Evolutionary conservation across 2,113 vertebrate species (phyloP).

Genomic region (Larimichthys crocea): DNA sequence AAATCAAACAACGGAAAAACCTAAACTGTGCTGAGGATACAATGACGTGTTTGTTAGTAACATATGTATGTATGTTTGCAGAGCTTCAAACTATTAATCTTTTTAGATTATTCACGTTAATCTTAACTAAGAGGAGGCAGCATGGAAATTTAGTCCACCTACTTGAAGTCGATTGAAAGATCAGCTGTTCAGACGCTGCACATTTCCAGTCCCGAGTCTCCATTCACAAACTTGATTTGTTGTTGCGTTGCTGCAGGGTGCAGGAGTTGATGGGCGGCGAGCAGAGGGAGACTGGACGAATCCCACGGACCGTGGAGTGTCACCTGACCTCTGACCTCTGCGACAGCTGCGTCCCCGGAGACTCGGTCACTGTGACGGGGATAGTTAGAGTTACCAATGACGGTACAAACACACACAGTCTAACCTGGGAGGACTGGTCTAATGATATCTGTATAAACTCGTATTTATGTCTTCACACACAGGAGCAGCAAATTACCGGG

Average conservation of each 20-base stretch:
- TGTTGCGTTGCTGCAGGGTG: slow-evolving; percentile 81
- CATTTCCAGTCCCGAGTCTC: neutral
- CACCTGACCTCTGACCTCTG: slow-evolving; percentile 95
- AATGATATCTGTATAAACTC: neutral
- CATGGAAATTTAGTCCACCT: neutral
- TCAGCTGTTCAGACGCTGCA: neutral
- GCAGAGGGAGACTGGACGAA: slow-evolving; percentile 93
- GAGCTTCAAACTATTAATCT: too few relatives aligned
- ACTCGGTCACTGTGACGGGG: slow-evolving; percentile 92
- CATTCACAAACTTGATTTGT: neutral
- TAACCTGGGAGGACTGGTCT: neutral
- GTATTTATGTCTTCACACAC: neutral
- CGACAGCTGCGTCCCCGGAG: slow-evolving; percentile 96
- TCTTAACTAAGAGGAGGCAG: too few relatives aligned
- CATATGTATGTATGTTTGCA: too few relatives aligned
- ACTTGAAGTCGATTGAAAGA: too few relatives aligned
- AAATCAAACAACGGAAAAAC: too few relatives aligned
- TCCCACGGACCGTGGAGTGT: slow-evolving; percentile 96
- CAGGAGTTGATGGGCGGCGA: slow-evolving; percentile 95
- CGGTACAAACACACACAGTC: slow-evolving; percentile 78
- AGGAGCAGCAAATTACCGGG: slow-evolving; percentile 85
- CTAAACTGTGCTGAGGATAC: too few relatives aligned
- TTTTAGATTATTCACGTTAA: too few relatives aligned
- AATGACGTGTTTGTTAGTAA: too few relatives aligned
- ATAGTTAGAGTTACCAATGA: slow-evolving; percentile 93